Evolutionary conservation across 2,113 vertebrate genomes (phyloP), one percentile per base, ranked within the genome.

Genomic region (Agapornis roseicollis): DNA sequence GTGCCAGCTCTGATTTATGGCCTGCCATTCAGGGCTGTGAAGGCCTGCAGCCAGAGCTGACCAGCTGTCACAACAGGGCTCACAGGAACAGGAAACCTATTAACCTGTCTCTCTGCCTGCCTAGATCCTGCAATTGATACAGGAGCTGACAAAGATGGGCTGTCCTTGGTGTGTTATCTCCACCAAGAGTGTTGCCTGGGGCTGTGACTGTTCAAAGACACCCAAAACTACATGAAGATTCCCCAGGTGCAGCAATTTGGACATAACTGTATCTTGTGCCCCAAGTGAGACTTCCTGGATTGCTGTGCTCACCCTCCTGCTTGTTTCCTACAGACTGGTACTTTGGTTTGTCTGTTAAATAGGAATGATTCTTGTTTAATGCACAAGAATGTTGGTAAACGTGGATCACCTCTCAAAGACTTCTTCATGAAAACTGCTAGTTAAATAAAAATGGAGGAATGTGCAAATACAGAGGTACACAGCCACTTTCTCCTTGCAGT

Each of bases 1-100:
- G 39, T 85, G 96, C 89, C 97, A 96, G 50, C 89, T 92, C 78
- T 96, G 90, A 96, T 96, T 97, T 95, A 73, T 71, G 33, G 58
- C 70, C 85, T 84, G 56, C 56, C 93, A 94, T 84, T 97, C 92
- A 80, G 89, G 41, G 83, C 84, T 50, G 10, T 18, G 42, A 65
- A 80, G 77, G 84, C 85, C 88, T 44, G 61, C 65, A 79, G 79
- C 64, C 66, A 79, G 63, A 55, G 35, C 58, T 94, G 89, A 84
- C 80, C 79, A 73, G 76, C 85, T 90, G 84, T 61, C 85, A 94
- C 88, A 56, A 16, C 65, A 70, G 37, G 58, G 63, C 72, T 95
- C 55, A 39, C 42, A 86, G 84, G 42, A 72, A 47, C 72, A 79
- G 39, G 41, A 87, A 46, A 79, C 55, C 3, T 25, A 89, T 93